Base-by-base conservation (phyloP, 2,797 vertebrate species). In the Aldrovandia affinis region DNA sequence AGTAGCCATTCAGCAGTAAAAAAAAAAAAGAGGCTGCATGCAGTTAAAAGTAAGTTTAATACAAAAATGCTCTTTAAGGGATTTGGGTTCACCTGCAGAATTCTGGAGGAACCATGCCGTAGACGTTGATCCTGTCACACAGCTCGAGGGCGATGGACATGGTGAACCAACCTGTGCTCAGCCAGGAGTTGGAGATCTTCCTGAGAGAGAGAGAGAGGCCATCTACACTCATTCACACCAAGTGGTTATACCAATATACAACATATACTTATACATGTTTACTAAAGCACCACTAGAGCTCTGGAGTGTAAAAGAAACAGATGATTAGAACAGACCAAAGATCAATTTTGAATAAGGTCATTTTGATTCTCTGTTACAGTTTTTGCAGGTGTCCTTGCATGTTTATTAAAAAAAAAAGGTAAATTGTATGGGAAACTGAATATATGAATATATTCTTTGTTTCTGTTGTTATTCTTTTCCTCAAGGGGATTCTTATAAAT, bases 101-200 rank as follows among this genome's bases (percentile, higher is more conserved):
- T 94, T 99, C 97, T 0, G 98, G 98, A 87, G 98, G 96, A 83
- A 99, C 98, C 98, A 99, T 99, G 91, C 98, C 98, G 52, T 97
- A 99, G 83, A 99, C 97, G 50, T 98, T 94, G 94, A 99, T 98
- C 90, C 96, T 95, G 93, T 98, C 97, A 22, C 98, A 99, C 86
- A 99, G 96, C 93, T 99, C 98, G 92, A 99, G 93, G 0, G 98
- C 98, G 47, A 99, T 99, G 39, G 97, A 97, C 98, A 99, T 99
- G 2, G 98, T 99, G 96, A 99, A 99, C 98, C 98, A 99, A 92
- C 98, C 98, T 0, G 98, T 99, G 92, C 98, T 99, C 86, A 99
- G 95, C 98, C 98, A 99, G 20, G 98, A 99, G 94, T 99, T 99
- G 52, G 98, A 98, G 87, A 98, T 96, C 94, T 95, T 97, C 95